Evolutionary conservation across 2,797 vertebrate species (phyloP), one percentile per base, ranked within the genome.

Genomic region (Enteromius thamalakanensis): DNA sequence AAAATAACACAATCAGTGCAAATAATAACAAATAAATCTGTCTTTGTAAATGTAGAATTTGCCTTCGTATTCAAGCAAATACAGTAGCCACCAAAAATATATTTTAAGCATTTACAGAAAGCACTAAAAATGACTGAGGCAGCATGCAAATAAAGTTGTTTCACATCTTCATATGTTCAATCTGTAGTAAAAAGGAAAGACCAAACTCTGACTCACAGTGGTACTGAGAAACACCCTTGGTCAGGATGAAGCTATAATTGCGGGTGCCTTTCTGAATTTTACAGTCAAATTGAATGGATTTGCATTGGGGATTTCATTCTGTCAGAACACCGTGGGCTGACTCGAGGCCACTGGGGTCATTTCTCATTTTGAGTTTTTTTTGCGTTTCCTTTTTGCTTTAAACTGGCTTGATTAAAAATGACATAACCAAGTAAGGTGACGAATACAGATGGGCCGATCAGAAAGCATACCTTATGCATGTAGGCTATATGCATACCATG

Each of bases 231-330:
- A 67, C 32, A 51, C 45, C 74, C 47, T 65, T 42, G n/a, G 70
- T 67, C 80, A 67, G 60, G 45, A 67, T 26, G 42, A 82, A 72
- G 42, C 69, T 78, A 47, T 74, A 64, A 62, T 81, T 72, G 69
- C 4, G 26, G 79, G 55, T 1, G 34, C 64, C 32, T 51, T 82
- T 67, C 60, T 32, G 19, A 74, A 84, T 84, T 84, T 84, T 68
- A 80, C 69, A 75, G 77, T 79, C 83, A 84, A 84, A 84, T 80
- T 65, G 19, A 32, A 80, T n/a, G 69, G 11, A 84, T 84, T 84
- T 84, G 77, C 77, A 84, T 80, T 58, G 49, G 76, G 45, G 70
- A 68, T 84, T 80, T 67, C 34, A 79, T 80, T 40, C 60, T n/a
- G 8, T 51, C 12, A 6, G 45, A 65, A 58, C 65, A 47, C 21